These are phyloP conservation scores for Sinocyclocheilus anophthalmus DNA, from an alignment of 2,113 vertebrate genomes.

Conservation along the genomic window DNA sequence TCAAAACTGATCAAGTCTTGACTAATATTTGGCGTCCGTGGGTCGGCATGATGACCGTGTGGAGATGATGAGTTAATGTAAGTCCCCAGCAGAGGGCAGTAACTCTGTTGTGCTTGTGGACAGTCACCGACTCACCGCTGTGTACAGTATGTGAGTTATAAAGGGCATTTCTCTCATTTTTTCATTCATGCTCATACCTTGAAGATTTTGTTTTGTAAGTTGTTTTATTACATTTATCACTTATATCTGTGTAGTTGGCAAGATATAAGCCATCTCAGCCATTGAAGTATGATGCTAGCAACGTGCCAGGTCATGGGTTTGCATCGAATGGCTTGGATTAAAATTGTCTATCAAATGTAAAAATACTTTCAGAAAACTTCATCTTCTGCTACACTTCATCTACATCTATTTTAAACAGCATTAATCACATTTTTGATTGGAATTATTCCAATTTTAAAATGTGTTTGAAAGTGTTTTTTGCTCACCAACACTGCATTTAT, in stretches of 20 bases:
- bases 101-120: not conserved
- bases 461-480: not conserved
- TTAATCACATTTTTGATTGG: not conserved
- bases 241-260: not conserved
- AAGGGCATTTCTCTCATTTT: not conserved
- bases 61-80: not conserved
- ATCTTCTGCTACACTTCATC: too few species aligned
- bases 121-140: not conserved
- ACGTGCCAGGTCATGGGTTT: not conserved
- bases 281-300: not conserved
- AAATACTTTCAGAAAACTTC: not conserved
- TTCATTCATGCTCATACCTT: not conserved
- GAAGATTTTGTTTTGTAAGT: not conserved
- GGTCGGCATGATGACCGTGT: not conserved
- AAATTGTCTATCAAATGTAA: not conserved
- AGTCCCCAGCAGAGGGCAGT: slow-evolving; percentile 40
- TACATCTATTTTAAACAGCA: not conserved
- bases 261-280: not conserved
- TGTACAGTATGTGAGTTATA: not conserved
- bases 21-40: not conserved
- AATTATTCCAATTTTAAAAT: not conserved
- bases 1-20: not conserved
- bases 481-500: not conserved
- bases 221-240: not conserved
- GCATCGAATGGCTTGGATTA: not conserved